Evolutionary conservation across 2,888 invertebrate genomes (phyloP), one percentile per base, ranked within the genome.

Genomic region (Callinectes sapidus): DNA sequence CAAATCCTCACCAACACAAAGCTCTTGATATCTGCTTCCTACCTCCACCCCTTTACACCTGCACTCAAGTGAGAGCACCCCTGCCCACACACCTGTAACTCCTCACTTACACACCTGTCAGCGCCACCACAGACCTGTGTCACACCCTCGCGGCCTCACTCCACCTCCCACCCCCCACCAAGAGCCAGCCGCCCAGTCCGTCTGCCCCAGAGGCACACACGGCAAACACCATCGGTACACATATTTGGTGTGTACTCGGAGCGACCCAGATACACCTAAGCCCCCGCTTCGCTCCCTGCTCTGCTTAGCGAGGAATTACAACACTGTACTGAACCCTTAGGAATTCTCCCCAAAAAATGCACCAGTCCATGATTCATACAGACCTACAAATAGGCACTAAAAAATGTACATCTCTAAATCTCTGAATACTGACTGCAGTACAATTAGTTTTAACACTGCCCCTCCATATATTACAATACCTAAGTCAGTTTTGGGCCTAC

Each of bases 141-240:
- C 48, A 88, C 55, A 88, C 55, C 55, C 23, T 48, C 88, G 23
- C 55, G 28, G 35, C 55, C 54, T 48, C 88, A 16, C 54, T 23
- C 28, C 32, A 0, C 14, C 16, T 35, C 28, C 88, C 48, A 14
- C 55, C 61, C 88, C 87, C 23, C 87, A 42, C 42, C 86, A 14
- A 35, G 48, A 71, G 35, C 81, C 32, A 28, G 28, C 88, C 88
- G 23, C 61, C 88, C 28, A 71, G 28, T 32, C 32, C 32, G 55
- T 32, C 55, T 48, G 23, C 88, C 88, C 88, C 32, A 32, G 55
- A 55, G 55, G 32, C 88, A 55, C 88, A 88, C 88, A 55, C 55
- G 48, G 88, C 55, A 88, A 88, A 88, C 88, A 88, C 55, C 88
- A 54, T 55, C 54, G 55, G 88, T 88, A 88, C 88, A 88, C 88